Evolutionary conservation across 2,113 vertebrate genomes (phyloP), one percentile per base, ranked within the genome.

Genomic region (Periophthalmus modestus): DNA sequence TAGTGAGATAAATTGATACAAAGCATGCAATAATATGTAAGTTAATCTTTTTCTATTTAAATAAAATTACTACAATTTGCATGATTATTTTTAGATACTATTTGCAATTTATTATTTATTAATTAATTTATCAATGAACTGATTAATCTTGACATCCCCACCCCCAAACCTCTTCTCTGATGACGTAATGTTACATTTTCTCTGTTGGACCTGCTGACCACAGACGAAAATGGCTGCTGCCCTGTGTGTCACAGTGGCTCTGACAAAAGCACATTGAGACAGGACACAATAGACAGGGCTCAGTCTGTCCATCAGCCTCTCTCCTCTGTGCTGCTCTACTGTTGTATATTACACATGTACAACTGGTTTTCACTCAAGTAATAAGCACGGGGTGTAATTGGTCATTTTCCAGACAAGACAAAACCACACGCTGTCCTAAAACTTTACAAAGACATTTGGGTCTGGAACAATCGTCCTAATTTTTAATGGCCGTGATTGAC

Each of bases 241-340:
- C 83, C 84, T 81, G 36, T 77, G 85, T 86, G 85, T 80, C 86
- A 77, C 78, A 65, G 80, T 80, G 80, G 85, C 80, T 33, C 66
- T 61, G 73, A 92, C 91, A 92, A 89, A 87, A 88, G 85, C 87
- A 80, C 88, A 91, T 91, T 92, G 78, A 91, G 73, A 43, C 77
- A n/a, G 4, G 70, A 48, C 72, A 92, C 90, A 92, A 92, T 86
- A 77, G 87, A 73, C 75, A 81, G 77, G 89, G 72, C 84, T 23
- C 80, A 68, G 78, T 81, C 73, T 83, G 72, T 84, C 67, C 48
- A 67, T 85, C 82, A 62, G 84, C 77, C 67, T 39, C 74, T 39
- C 63, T 39, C 63, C 24, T 34, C 62, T 55, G 54, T 58, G 67
- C 0, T 66, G 57, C 75, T 69, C 86, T 70, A 83, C 71, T 59